Evolutionary conservation across 1,140 invertebrate genomes (phyloP), one percentile per base, ranked within the genome.

Genomic region (Drosophila auraria): DNA sequence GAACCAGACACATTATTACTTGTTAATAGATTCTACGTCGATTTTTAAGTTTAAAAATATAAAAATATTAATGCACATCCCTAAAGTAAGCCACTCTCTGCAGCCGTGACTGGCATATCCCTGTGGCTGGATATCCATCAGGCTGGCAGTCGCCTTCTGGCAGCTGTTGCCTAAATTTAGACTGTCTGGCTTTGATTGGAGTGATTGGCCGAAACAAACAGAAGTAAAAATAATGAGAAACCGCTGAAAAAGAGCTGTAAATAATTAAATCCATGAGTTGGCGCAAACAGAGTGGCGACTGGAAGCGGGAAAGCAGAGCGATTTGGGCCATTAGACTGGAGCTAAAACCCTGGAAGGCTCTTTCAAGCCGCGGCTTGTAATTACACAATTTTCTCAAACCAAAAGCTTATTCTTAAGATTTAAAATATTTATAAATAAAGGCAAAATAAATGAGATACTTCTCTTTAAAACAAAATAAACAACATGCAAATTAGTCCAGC

Each of bases 211-310:
- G 56, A 61, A 66, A 65, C 76, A 25, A 6, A n/a, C 53, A 62
- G 25, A 69, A 74, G 51, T 40, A 72, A 40, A 58, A 47, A n/a
- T 61, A 40, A 61, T 49, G 54, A 54, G 33, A 53, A 71, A 57
- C 38, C 58, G 58, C 50, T 25, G 36, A 49, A 72, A 51, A 47
- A 63, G 47, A 30, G 40, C 59, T 56, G 59, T 64, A 63, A 64
- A 76, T 64, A 76, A 82, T 78, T 78, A 66, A 82, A 65, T 63
- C 58, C 75, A 70, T 83, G 81, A 83, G 51, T 80, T 60, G 70
- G 81, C 80, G 54, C 20, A 61, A 83, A 80, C 61, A 49, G 25
- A 47, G 25, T 74, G 30, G 17, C 57, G 40, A 66, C 36, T 66
- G 57, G 36, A 20, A 23, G 30, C 20, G 27, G 27, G 61, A 44